Base-by-base conservation (phyloP, 1,140 invertebrate species). In the Tachypleus tridentatus region DNA sequence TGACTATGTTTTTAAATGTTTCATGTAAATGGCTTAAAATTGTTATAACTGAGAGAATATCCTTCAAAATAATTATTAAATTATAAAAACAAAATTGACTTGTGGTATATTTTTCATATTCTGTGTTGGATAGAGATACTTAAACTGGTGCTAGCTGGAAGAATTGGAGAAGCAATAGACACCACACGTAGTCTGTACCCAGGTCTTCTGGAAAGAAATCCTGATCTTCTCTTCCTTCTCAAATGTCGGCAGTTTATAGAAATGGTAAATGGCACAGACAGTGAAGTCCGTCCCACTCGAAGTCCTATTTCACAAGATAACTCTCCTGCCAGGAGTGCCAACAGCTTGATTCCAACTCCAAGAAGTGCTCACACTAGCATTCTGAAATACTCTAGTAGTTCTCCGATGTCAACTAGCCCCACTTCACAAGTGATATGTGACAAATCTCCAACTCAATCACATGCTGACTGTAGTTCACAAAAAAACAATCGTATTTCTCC, bases 221-320 rank as follows among this genome's bases (percentile, higher is more conserved):
- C 85, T 70, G 91, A 96, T 76, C 81, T 98, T 69, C 83, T 93
- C 73, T 97, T 98, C 77, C 86, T 92, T 77, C 82, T 99, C 62
- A 96, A 97, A 77, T 96, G 93, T 79, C 85, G 96, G 70, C 94
- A 98, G 80, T 98, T 98, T 80, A 89, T 99, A 49, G 96, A 99
- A 80, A 82, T 84, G 78, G 79, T 84, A 51, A 79, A 80, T 72
- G 80, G 80, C 49, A 76, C 76, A 56, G 78, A 82, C 72, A 77
- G 74, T 70, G 77, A 77, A 69, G 75, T 71, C 51, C 69, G 63
- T 51, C 66, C 57, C 49, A 48, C 53, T 9, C 68, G 71, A 9
- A 71, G 69, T 58, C 71, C 70, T n/a, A 70, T 69, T 51, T 69
- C 67, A 62, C 69, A 65, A 57, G 64, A 68, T 49, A 68, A 57